These are phyloP conservation scores for Pinctada fucata DNA, from an alignment of 2,888 invertebrate species.

Conservation along the genomic window DNA sequence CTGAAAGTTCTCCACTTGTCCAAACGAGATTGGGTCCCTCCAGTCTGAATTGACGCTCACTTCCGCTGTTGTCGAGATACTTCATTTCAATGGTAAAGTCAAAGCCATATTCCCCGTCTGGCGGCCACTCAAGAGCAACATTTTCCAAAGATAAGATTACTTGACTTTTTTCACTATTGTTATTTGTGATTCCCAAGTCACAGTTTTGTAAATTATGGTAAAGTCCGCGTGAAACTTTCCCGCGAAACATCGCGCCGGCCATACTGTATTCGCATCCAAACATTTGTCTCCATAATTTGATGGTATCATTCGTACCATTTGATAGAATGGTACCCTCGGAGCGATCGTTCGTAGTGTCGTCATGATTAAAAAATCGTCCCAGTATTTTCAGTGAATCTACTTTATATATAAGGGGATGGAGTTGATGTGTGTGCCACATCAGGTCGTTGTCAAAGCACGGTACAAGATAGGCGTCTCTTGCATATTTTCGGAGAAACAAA, in stretches of 20 bases:
- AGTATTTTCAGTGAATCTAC: slow-evolving; percentile 58
- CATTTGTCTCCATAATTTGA: slow-evolving; percentile 76
- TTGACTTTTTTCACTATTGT: slow-evolving; percentile 1
- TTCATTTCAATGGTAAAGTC: slow-evolving; percentile 16
- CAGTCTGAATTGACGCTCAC: slow-evolving; percentile 16
- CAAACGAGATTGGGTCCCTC: slow-evolving; percentile 34
- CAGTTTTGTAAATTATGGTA: neutral
- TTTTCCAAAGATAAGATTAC: slow-evolving; percentile 16
- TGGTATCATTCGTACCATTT: slow-evolving; percentile 76
- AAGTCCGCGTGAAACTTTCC: slow-evolving; percentile 46
- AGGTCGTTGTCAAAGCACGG: slow-evolving; percentile 79
- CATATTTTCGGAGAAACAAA: slow-evolving; percentile 75
- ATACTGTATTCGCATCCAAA: slow-evolving; percentile 76
- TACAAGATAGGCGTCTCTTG: slow-evolving; percentile 77
- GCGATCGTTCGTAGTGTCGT: slow-evolving; percentile 78
- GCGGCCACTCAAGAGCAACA: slow-evolving; percentile 30
- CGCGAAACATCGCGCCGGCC: slow-evolving; percentile 78
- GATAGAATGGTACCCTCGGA: slow-evolving; percentile 75
- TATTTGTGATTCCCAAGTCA: neutral
- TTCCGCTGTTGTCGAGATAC: neutral
- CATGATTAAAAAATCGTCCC: slow-evolving; percentile 76
- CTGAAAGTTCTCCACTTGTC: slow-evolving; percentile 14
- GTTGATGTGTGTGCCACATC: slow-evolving; percentile 79
- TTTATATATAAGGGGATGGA: slow-evolving; percentile 70
- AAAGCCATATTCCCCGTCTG: slow-evolving; percentile 24